Base-by-base conservation (phyloP, 2,797 vertebrate genomes). In the Vireo griseus region DNA sequence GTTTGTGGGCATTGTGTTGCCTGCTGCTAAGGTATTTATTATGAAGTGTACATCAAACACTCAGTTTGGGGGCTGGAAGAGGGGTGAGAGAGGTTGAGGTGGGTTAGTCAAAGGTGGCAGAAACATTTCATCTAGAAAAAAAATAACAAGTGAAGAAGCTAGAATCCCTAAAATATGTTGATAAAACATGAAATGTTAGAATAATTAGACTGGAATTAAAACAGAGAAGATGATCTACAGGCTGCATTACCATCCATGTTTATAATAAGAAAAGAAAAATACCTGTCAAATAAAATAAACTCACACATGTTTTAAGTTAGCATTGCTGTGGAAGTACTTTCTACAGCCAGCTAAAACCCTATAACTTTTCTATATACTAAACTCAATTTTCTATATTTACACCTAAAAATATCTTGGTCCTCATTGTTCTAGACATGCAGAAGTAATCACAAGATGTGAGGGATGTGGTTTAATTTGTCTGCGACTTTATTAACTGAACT, bases 401-500 rank as follows among this genome's bases (percentile, higher is more conserved):
- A 66, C 51, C 66, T 83, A 90, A 94, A 81, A 44, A 58, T 52
- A 15, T 80, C 81, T 73, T 78, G 33, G 51, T 72, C 55, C 76
- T 89, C 59, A 8, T 87, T 91, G 78, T 86, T 93, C 93, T 80
- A 84, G 90, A 88, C 82, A 94, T 52, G 74, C 90, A 96, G 95
- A 95, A 95, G 84, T 95, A 92, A 95, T 57, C 92, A 75, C 88
- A 90, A 94, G 76, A 93, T 79, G 69, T 69, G 88, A 96, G 86
- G 59, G 73, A 95, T 88, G 83, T 84, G 69, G 76, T 96, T 96
- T 96, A 93, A 96, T 95, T 96, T 96, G 82, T 78, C 95, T 79
- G 69, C 0, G 93, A 95, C 86, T 96, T 96, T 96, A 95, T 96
- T 96, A 95, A 95, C 90, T 90, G 92, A 90, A 92, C 39, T 93